Evolutionary conservation across 2,888 invertebrate species (phyloP), one percentile per base, ranked within the genome.

Genomic region (Oegoconia quadripuncta): DNA sequence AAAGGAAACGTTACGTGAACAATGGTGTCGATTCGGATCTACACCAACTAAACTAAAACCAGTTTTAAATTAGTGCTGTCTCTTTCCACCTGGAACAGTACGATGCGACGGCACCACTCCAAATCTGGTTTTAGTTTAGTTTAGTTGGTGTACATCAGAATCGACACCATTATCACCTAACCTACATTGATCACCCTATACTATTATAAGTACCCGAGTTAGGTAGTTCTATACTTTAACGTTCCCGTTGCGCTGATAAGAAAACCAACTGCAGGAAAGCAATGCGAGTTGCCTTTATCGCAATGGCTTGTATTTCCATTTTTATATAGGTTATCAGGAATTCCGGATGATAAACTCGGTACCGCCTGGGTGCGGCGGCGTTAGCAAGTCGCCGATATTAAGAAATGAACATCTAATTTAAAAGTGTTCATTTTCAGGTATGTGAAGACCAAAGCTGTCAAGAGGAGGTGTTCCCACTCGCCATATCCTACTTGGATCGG

Each of bases 381-480:
- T 22, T 31, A 9, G 13, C 13, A 12, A 41, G 39, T 39, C 28
- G 39, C 37, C 46, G 39, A 49, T 72, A 67, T 64, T 54, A 48
- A 52, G 54, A 62, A 68, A 50, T 34, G 34, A 17, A 38, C 38
- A 16, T n/a, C 15, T 35, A 42, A 34, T 41, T 36, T 50, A 48
- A 55, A 38, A 23, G 17, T 41, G 14, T 31, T 20, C 27, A 39
- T 52, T 88, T 81, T 31, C 89, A 97, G 97, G 96, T 98, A 56
- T 97, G 97, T 86, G 96, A 96, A 72, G 97, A 97, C 72, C 95
- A 96, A 73, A 92, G 93, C 62, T 95, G 97, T 72, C 97, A 97
- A 81, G 95, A 96, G 71, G 96, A 97, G 74, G 97, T 98, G 51
- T 97, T 97, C 74, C 93, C 95, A 30, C 88, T 98, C 69, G 95